A percentile compares a stretch with the other conserved stretches of the same genome.
Evolutionary conservation across 2,113 vertebrate genomes (phyloP).

Genomic region (Muntiacus reevesi): DNA sequence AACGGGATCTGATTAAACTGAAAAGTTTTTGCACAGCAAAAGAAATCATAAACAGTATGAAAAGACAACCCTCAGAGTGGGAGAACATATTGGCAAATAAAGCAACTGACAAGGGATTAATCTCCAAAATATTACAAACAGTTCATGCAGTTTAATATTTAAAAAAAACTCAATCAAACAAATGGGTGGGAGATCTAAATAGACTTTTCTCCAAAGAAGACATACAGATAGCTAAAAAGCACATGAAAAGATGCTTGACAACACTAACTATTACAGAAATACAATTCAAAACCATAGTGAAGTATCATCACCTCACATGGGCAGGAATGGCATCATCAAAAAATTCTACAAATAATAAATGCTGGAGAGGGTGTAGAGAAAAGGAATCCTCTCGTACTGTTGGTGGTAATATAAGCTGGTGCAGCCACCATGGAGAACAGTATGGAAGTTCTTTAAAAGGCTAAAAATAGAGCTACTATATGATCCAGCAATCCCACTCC

Average conservation of each 20-base stretch:
- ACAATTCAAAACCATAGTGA: not conserved
- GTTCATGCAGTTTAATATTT: not conserved
- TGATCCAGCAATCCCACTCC: not conserved
- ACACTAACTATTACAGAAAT: not conserved
- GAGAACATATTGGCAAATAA: not conserved
- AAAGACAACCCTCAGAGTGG: not conserved
- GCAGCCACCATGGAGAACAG: not conserved
- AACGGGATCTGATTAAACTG: not conserved
- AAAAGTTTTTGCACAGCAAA: not conserved
- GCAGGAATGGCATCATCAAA: not conserved
- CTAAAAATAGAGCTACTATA: not conserved
- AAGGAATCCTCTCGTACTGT: not conserved
- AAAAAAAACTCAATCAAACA: not conserved
- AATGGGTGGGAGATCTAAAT: not conserved
- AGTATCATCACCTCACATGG: not conserved
- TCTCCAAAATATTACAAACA: not conserved
- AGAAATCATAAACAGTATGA: not conserved
- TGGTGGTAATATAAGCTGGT: not conserved
- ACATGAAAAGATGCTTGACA: not conserved
- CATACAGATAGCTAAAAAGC: not conserved
- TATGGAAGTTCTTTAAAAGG: not conserved
- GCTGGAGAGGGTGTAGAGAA: not conserved
- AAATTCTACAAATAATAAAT: not conserved
- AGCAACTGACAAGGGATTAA: not conserved
- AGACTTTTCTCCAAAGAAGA: not conserved